A percentile compares a stretch with the other conserved stretches of the same genome.
These are phyloP conservation scores for Drosophila equinoxialis DNA, from an alignment of 1,140 invertebrate species.

Conservation along the genomic window DNA sequence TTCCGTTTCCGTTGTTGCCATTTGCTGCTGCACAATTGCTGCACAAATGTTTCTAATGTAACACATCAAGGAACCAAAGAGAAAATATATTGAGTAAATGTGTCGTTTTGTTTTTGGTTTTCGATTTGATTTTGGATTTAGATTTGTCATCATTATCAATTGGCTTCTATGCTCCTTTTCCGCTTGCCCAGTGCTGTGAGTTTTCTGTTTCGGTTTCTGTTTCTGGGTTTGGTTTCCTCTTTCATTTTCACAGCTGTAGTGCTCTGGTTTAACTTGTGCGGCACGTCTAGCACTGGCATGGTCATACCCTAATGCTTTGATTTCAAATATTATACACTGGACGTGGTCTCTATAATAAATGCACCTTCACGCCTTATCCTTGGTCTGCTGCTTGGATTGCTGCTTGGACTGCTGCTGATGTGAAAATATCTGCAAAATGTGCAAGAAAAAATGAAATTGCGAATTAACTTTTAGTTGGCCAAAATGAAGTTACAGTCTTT, in stretches of 20 bases:
- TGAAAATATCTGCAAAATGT: constrained; percentile 20
- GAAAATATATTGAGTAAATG: constrained; percentile 70
- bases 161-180: constrained; percentile 17
- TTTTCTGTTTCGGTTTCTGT: constrained; percentile 1
- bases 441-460: constrained; percentile 32
- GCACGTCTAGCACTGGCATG: constrained; percentile 58
- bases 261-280: constrained; percentile 73
- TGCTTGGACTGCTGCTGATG: constrained; percentile 3
- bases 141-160: constrained; percentile 29
- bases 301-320: constrained; percentile 76
- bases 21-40: constrained; percentile 45
- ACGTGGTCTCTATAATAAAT: constrained; percentile 52
- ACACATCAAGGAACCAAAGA: constrained; percentile 69
- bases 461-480: constrained; percentile 30
- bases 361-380: constrained; percentile 45
- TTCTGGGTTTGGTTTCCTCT: constrained; percentile 15
- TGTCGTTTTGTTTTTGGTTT: constrained; percentile 37
- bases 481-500: constrained; percentile 12
- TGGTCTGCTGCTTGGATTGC: constrained; percentile 8
- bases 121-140: constrained; percentile 44
- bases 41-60: constrained; percentile 66
- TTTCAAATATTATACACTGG: constrained; percentile 82
- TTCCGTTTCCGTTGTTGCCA: constrained; percentile 26
- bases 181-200: constrained; percentile 30
- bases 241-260: constrained; percentile 82